Evolutionary conservation across 2,113 vertebrate genomes (phyloP), one percentile per base, ranked within the genome.

Genomic region (Ursus arctos): DNA sequence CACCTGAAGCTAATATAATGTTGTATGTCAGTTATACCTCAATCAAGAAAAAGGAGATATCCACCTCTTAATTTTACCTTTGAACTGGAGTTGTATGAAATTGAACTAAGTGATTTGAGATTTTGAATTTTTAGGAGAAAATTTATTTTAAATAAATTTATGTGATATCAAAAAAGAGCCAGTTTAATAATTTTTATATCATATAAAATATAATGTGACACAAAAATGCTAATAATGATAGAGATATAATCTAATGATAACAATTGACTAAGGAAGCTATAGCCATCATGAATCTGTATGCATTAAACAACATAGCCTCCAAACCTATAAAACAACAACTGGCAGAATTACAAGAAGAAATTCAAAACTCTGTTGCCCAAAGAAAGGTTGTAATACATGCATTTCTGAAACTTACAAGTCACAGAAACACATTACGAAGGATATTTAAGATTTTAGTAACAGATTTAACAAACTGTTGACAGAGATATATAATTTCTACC

Each of bases 371-470:
- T 82, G 15, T 82, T 26, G 61, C 1, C 19, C 7, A 47, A 59
- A 43, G 26, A 14, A 83, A 74, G 55, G 10, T 43, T 63, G 57
- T 89, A 95, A 65, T 47, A 12, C 6, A 74, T 63, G 14, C 24
- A 43, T 83, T 79, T 89, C 26, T 55, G 36, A 95, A 65, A 89
- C 26, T 82, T 74, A 28, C 4, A 83, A 53, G 19, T 88, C 47
- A 74, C 7, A 1, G n/a, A 33, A 63, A 72, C 55, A 10, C 28
- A 28, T 55, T 63, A 28, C 83, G 47, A 76, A 63, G 43, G 36
- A 40, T 74, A 74, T 83, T 82, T 89, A 67, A 91, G 6, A 82
- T 33, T 94, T 81, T 22, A 63, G 14, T 94, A 89, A 88, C 40
- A 72, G 36, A 94, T 72, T 89, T 89, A 88, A 94, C 65, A 63